Evolutionary conservation across 2,113 vertebrate species (phyloP).

Genomic region (Syrrhaptes paradoxus): DNA sequence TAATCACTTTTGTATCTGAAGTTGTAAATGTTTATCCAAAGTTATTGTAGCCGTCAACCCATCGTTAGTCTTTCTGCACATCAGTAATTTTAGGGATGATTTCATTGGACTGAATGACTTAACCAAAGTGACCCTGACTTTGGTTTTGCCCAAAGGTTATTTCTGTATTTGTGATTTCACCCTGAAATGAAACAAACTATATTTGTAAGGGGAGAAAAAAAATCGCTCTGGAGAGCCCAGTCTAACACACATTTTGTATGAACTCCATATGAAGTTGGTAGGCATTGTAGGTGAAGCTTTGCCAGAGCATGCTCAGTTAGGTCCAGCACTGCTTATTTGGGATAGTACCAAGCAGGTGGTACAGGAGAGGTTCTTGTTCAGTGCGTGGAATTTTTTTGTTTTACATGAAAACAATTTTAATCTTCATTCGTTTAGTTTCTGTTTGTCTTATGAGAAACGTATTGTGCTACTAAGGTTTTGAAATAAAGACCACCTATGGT

Average conservation of each 20-base stretch:
- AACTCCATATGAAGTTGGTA: background rate
- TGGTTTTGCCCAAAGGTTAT: background rate
- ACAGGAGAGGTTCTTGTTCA: background rate
- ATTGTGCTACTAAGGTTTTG: background rate
- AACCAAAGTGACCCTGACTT: background rate
- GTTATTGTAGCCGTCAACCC: background rate
- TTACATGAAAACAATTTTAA: background rate
- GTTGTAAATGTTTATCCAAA: background rate
- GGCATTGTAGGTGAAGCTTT: background rate
- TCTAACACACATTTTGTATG: accelerated
- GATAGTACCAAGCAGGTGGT: background rate
- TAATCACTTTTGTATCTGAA: constrained; percentile 3
- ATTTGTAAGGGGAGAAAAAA: background rate
- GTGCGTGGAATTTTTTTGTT: background rate
- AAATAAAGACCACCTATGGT: background rate
- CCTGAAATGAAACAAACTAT: background rate
- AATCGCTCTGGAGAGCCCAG: background rate
- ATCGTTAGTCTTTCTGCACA: background rate
- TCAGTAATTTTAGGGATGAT: background rate
- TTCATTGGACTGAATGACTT: background rate
- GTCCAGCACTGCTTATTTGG: background rate
- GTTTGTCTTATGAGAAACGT: background rate
- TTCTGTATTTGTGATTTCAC: background rate
- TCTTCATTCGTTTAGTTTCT: background rate
- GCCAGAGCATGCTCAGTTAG: background rate